These are phyloP conservation scores for Brachionus plicatilis DNA, from an alignment of 1,140 invertebrate genomes.

Conservation along the genomic window DNA sequence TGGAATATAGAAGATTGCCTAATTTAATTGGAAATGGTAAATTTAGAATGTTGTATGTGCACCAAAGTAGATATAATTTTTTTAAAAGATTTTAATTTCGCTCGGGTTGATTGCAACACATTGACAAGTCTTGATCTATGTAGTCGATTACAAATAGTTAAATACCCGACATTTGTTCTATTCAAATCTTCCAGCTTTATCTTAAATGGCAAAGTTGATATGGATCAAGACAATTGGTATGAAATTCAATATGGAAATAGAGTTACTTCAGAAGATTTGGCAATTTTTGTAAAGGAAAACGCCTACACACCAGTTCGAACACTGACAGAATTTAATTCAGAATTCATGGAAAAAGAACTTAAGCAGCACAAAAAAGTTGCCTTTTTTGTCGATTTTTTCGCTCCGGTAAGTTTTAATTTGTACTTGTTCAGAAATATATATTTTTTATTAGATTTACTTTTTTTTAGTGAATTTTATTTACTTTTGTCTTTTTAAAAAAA, in stretches of 20 bases:
- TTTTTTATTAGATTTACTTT: background rate
- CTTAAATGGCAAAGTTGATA: constrained; percentile 69
- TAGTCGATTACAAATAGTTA: constrained; percentile 56
- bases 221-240: constrained; percentile 46
- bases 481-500: background rate
- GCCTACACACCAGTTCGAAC: constrained; percentile 62
- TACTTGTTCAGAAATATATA: background rate
- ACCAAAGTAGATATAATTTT: background rate
- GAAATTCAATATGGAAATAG: constrained; percentile 50
- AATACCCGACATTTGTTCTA: constrained; percentile 67
- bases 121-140: constrained; percentile 55
- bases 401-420: constrained; percentile 55
- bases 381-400: constrained; percentile 74
- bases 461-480: too few relatives aligned
- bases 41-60: background rate
- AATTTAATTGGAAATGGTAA: constrained; percentile 56
- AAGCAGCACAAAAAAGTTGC: constrained; percentile 52
- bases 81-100: constrained; percentile 46
- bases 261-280: constrained; percentile 63
- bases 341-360: constrained; percentile 53
- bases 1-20: constrained; percentile 60
- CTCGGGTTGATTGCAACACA: constrained; percentile 63
- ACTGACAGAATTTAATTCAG: constrained; percentile 60
- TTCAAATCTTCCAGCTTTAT: constrained; percentile 60
- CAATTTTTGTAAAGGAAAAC: constrained; percentile 66